Evolutionary conservation across 64 coral and sea anemone genomes (phyloP).

Genomic region (Porites lutea): DNA sequence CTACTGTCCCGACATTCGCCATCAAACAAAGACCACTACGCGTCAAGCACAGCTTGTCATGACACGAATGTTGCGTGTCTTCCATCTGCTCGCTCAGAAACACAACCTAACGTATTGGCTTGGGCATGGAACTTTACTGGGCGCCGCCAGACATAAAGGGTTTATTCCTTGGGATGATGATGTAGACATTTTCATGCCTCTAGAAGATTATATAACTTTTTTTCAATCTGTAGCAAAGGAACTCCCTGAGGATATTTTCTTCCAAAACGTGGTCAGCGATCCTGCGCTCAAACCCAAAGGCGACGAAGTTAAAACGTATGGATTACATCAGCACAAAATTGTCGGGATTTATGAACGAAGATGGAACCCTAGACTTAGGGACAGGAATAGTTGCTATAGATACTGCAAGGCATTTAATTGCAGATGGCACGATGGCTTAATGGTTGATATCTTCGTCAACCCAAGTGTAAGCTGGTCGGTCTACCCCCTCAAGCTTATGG

Average conservation of each 20-base stretch:
- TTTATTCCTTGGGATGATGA: too few species aligned
- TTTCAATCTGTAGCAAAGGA: too few species aligned
- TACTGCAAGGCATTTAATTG: slow-evolving; percentile 28
- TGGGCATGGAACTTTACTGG: not conserved
- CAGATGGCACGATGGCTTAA: slow-evolving; percentile 57
- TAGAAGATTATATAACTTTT: too few species aligned
- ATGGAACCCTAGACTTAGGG: slow-evolving; percentile 43
- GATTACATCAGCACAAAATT: not conserved
- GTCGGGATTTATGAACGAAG: slow-evolving; percentile 24
- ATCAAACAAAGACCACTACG: not conserved
- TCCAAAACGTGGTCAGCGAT: too few species aligned
- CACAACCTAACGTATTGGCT: slow-evolving; percentile 1
- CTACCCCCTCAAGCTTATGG: slow-evolving; percentile 27
- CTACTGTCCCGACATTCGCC: slow-evolving; percentile 18
- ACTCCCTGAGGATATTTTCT: too few species aligned
- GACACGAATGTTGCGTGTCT: slow-evolving; percentile 15
- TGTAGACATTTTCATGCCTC: too few species aligned
- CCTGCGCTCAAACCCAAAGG: not conserved
- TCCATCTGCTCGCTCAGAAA: slow-evolving; percentile 16
- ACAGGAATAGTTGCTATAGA: slow-evolving; percentile 57
- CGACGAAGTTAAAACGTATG: not conserved
- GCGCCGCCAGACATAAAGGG: too few species aligned
- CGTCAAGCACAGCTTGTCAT: slow-evolving; percentile 15
- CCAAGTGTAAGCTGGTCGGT: not conserved
- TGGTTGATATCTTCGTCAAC: slow-evolving; percentile 44